Evolutionary conservation across 2,797 vertebrate genomes (phyloP), one percentile per base, ranked within the genome.

Genomic region (Poeciliopsis gracilis): DNA sequence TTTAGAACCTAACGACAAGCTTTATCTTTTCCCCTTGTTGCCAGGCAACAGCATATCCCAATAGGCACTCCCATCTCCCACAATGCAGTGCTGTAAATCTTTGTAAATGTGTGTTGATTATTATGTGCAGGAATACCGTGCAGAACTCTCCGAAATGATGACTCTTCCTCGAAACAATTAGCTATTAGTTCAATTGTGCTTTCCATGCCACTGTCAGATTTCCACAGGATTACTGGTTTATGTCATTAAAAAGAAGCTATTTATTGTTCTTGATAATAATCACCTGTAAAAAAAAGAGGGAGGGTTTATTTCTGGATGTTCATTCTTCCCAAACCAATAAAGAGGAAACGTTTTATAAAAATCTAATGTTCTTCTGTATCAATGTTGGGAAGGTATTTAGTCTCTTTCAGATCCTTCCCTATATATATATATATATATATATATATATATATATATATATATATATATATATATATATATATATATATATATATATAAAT

Each of bases 51-150:
- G 78, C 90, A 92, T 90, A 91, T 91, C 90, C 92, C 77, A 45
- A 87, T 83, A 89, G 91, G 91, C 88, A 91, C 88, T 93, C 92
- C 92, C 91, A 88, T 94, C 91, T 94, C 94, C 94, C 92, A 95
- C 88, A 93, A 94, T 95, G 94, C 94, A 95, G 90, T 95, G 91
- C 94, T 97, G 97, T 97, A 97, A 97, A 97, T 97, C 97, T 97
- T 95, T 97, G 97, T 97, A 97, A 96, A 97, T 97, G 94, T 96
- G 92, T 95, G 91, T 95, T 95, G 94, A 92, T 97, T 96, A 91
- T 96, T 95, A 88, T 96, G 95, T 84, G 93, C 91, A 89, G 91
- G 91, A 90, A 91, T 87, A 90, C 93, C 92, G 86, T 91, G 86
- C 88, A 83, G 84, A 87, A 92, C 82, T 77, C 77, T 59, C 85